Percentiles rank a stretch among this genome's conserved stretches.
Conservation (phyloP, 35 echinoderm and acorn worm genomes). For the Lytechinus pictus region DNA sequence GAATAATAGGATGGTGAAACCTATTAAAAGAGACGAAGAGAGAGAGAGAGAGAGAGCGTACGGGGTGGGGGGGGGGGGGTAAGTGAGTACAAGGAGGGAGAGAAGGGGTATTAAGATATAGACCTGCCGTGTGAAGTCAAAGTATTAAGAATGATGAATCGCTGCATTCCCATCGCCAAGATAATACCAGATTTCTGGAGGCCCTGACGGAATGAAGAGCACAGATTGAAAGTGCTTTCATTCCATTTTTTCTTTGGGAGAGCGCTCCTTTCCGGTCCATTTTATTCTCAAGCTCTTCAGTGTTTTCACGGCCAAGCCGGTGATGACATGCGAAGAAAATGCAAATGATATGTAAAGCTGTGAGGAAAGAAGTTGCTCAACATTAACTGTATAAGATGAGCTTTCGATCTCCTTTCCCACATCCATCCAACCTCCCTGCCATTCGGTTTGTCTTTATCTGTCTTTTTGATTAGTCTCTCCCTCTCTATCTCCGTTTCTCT, state of each 20-base stretch:
- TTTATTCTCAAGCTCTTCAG: background rate
- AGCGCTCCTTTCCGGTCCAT: background rate
- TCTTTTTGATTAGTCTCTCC: background rate
- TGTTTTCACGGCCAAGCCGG: background rate
- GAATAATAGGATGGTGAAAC: too few species aligned
- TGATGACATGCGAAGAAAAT: background rate
- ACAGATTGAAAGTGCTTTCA: slow-evolving; percentile 2
- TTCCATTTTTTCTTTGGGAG: background rate
- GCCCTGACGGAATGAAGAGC: slow-evolving; percentile 8
- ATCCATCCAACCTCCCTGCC: background rate
- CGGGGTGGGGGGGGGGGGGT: too few species aligned
- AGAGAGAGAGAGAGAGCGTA: background rate
- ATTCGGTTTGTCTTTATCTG: background rate
- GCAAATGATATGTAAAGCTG: background rate
- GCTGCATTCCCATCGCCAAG: background rate
- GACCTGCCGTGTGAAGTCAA: background rate
- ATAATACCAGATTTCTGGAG: slow-evolving; percentile 10
- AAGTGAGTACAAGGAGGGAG: too few species aligned
- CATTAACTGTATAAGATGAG: background rate
- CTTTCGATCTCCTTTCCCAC: background rate
- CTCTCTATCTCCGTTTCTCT: background rate
- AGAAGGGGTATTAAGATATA: background rate
- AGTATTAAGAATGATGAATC: slow-evolving; percentile 6
- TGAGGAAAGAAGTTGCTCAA: background rate
- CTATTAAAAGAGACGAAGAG: background rate